Conservation (phyloP, 92 coral and sea anemone genomes). For the Ricordea florida region DNA sequence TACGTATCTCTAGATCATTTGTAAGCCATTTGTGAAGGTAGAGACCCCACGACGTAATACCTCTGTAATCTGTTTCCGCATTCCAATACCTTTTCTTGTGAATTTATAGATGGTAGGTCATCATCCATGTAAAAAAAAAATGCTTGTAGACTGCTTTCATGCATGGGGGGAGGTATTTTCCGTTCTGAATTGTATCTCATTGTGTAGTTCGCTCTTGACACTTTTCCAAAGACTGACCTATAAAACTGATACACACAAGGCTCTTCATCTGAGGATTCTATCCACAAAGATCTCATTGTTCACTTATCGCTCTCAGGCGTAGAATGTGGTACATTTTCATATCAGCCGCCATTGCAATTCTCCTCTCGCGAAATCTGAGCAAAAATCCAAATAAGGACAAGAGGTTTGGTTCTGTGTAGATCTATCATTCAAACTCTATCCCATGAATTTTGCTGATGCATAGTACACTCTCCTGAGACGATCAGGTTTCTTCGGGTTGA, state of each 20-base stretch:
- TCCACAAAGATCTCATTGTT: conserved; percentile 15
- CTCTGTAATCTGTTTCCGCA: conserved; percentile 29
- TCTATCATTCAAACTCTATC: conserved; percentile 10
- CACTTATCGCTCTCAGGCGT: conserved; percentile 18
- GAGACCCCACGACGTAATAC: conserved; percentile 20
- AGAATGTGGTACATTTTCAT: conserved; percentile 29
- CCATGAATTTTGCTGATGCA: conserved; percentile 29
- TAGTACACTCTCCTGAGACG: conserved; percentile 18
- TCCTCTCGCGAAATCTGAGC: conserved; percentile 27
- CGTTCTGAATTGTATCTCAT: conserved; percentile 27
- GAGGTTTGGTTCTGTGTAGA: conserved; percentile 26
- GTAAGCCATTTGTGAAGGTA: conserved; percentile 15
- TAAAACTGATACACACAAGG: conserved; percentile 19
- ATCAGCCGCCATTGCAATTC: conserved; percentile 24
- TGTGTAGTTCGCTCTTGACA: conserved; percentile 19
- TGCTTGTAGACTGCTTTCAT: conserved; percentile 29
- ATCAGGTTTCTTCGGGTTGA: conserved; percentile 29
- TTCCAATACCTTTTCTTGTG: conserved; percentile 16
- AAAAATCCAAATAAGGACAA: conserved; percentile 39
- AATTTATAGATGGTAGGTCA: conserved; percentile 29
- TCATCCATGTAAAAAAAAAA: conserved; percentile 23
- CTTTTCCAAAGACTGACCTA: conserved; percentile 22
- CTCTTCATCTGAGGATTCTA: not conserved
- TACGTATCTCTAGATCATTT: conserved; percentile 1
- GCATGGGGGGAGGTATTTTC: conserved; percentile 12